These are phyloP conservation scores for Diadegma fenestrale DNA, from an alignment of 2,888 invertebrate species.

Conservation along the genomic window DNA sequence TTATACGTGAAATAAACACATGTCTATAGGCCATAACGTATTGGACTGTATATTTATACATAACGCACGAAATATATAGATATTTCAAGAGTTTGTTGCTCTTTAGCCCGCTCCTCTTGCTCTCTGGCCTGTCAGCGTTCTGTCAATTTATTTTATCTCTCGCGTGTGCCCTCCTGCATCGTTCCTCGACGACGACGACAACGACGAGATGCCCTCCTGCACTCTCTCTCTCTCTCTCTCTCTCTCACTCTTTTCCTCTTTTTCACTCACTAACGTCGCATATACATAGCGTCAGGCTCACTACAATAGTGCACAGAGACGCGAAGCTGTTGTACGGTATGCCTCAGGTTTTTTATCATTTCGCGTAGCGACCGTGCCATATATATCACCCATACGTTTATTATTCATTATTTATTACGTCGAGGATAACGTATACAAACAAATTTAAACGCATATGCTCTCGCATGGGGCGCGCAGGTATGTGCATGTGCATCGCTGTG, in stretches of 20 bases:
- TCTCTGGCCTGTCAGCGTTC: conserved; percentile 42
- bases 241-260: not conserved
- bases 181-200: conserved; percentile 25
- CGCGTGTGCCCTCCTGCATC: conserved; percentile 40
- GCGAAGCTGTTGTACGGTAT: not conserved
- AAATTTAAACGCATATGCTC: conserved; percentile 14
- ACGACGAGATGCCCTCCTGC: not conserved
- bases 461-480: not conserved
- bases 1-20: conserved; percentile 22
- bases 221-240: not conserved
- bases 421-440: conserved; percentile 27
- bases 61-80: not conserved
- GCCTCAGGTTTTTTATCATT: conserved; percentile 11
- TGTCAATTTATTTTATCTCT: conserved; percentile 54
- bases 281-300: not conserved
- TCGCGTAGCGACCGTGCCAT: conserved; percentile 23
- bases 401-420: conserved; percentile 64
- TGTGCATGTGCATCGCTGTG: not conserved
- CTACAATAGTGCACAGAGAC: conserved; percentile 43
- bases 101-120: conserved; percentile 3
- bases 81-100: conserved; percentile 6
- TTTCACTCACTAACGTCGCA: not conserved
- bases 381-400: conserved; percentile 54
- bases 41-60: conserved; percentile 15
- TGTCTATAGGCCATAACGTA: not conserved